phyloP scores from a whole-genome alignment of 2,888 invertebrate genomes.

The Hypolimnas misippus region DNA sequence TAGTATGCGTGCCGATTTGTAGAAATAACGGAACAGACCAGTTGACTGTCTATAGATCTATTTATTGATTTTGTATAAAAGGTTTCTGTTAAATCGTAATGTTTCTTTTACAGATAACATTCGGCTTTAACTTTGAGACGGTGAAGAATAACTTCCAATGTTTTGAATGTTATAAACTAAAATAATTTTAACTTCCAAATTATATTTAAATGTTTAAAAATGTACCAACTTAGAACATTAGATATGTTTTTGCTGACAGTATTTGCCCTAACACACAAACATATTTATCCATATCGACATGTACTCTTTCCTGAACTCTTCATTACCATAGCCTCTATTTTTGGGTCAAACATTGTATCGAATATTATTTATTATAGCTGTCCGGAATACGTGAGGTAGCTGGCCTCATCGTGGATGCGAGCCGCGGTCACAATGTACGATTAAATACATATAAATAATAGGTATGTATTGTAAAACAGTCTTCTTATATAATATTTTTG shows the following conservation, averaged over 20 bases:
- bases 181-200: too few species aligned
- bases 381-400: constrained; percentile 63
- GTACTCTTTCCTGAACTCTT: constrained; percentile 41
- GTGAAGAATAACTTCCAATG: neutral
- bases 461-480: neutral
- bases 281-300: constrained; percentile 30
- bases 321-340: constrained; percentile 39
- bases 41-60: constrained; percentile 56
- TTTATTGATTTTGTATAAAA: constrained; percentile 43
- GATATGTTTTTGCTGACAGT: neutral
- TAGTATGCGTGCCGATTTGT: constrained; percentile 71
- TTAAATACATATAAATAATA: constrained; percentile 2
- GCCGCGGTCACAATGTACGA: constrained; percentile 40
- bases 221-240: too few species aligned
- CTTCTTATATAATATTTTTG: too few species aligned
- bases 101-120: neutral
- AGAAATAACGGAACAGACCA: constrained; percentile 76
- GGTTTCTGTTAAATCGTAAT: constrained; percentile 10
- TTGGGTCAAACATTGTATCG: constrained; percentile 56
- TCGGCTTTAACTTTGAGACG: neutral
- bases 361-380: constrained; percentile 64
- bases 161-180: neutral
- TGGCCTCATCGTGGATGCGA: constrained; percentile 61
- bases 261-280: constrained; percentile 28
- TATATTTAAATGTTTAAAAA: too few species aligned